Conservation (phyloP, 2,797 vertebrate species). For the Amblyraja radiata region DNA sequence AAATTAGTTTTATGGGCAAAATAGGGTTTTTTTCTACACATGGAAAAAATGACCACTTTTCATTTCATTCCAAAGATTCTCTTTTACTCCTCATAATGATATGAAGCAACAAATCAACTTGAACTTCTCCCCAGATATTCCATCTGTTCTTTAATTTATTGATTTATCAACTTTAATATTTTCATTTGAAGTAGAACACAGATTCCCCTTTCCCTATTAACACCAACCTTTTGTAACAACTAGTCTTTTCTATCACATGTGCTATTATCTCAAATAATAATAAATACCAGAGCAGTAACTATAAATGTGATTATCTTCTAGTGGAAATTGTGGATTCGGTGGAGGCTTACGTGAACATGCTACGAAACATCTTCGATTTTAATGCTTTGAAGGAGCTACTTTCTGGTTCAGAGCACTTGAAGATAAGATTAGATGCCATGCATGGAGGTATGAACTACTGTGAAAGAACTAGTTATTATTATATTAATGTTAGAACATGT, state of each 20-base stretch:
- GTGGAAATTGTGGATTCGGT: constrained; percentile 97
- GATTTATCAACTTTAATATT: background rate
- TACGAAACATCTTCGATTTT: constrained; percentile 91
- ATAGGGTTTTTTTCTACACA: background rate
- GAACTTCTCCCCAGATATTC: background rate
- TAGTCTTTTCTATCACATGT: background rate
- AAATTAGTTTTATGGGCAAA: background rate
- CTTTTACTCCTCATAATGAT: background rate
- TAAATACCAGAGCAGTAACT: background rate
- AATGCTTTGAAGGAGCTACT: constrained; percentile 82
- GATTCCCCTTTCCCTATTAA: background rate
- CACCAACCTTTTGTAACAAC: background rate
- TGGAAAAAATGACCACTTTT: background rate
- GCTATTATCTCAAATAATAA: background rate
- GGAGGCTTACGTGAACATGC: constrained; percentile 85
- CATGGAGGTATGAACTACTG: constrained; percentile 75
- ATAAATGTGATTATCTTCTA: constrained; percentile 47
- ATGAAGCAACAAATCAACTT: background rate
- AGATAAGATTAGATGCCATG: constrained; percentile 91
- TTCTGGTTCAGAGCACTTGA: constrained; percentile 77
- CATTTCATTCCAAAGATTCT: background rate
- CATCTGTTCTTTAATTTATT: background rate
- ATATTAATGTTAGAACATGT: background rate
- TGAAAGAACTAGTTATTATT: no score
- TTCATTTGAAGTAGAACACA: background rate